Conservation (phyloP, 1,140 invertebrate species). For the Drosophila pseudoobscura region DNA sequence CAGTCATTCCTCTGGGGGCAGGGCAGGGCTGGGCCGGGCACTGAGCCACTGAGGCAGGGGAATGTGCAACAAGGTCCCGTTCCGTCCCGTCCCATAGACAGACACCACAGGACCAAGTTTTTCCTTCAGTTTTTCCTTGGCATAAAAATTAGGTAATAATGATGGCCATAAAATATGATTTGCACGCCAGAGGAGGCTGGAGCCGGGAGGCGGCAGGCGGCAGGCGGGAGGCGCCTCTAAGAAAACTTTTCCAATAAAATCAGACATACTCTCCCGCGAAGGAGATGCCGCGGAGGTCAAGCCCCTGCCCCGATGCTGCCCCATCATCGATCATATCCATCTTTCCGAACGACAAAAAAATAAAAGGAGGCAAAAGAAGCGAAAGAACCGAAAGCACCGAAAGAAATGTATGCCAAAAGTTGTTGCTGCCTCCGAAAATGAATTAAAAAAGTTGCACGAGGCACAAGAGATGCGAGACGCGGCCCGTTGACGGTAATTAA, state of each 20-base stretch:
- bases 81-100: neutral
- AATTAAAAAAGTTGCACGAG: conserved; percentile 68
- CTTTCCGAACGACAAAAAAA: conserved; percentile 7
- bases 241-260: conserved; percentile 82
- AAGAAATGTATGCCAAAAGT: conserved; percentile 57
- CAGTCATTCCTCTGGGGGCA: neutral
- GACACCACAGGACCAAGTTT: conserved; percentile 62
- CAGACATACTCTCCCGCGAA: conserved; percentile 43
- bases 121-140: conserved; percentile 31
- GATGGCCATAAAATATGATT: conserved; percentile 80
- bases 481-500: conserved; percentile 63
- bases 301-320: conserved; percentile 8
- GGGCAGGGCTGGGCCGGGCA: no score
- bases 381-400: neutral
- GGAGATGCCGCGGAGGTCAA: conserved; percentile 55
- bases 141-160: conserved; percentile 82
- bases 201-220: neutral
- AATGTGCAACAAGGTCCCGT: conserved; percentile 66
- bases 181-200: conserved; percentile 21
- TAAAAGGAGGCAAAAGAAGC: neutral
- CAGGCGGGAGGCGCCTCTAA: conserved; percentile 4
- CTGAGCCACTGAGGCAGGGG: neutral
- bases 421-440: conserved; percentile 39
- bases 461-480: neutral
- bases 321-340: conserved; percentile 61